Evolutionary conservation across 2,797 vertebrate species (phyloP), one percentile per base, ranked within the genome.

Genomic region (Erpetoichthys calabaricus): DNA sequence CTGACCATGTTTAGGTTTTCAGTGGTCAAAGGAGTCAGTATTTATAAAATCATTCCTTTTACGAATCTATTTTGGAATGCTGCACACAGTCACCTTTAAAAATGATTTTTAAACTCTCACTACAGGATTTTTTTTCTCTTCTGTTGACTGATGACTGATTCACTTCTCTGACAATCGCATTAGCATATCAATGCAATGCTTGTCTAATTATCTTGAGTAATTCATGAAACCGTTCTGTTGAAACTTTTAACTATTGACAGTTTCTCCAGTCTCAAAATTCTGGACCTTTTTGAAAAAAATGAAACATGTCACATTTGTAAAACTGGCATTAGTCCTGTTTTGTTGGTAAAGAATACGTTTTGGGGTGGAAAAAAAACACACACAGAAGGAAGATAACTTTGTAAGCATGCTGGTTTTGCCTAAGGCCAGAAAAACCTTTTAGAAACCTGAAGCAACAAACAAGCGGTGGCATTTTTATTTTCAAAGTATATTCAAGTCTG

Each of bases 171-270:
- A 53, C 50, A 62, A 6, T 25, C 42, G 51, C 52, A 58, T 62
- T 62, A 58, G 47, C 60, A 62, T 58, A 58, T 62, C 51, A 58
- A 54, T 49, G 46, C 57, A 55, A 52, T 57, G 46, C 52, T 55
- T 60, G 50, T 41, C 45, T 54, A 58, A 57, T 53, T 45, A 25
- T 5, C 56, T 43, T 4, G 53, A 9, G 50, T 9, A 41, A n/a
- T 50, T 49, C 47, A 42, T 50, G 8, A 50, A 53, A n/a, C 10
- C 41, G 6, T 53, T 57, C 56, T 53, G 44, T 5, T 44, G 3
- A 43, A 3, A 44, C 25, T 42, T 9, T 49, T 44, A 42, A 58
- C 45, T 9, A 49, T 45, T 50, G 56, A 58, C 57, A 58, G 42
- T 10, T 44, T 41, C 51, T 44, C 10, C 52, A 41, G 8, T 44